Base-by-base conservation (phyloP, 1,140 invertebrate genomes). In the Hycleus cichorii region DNA sequence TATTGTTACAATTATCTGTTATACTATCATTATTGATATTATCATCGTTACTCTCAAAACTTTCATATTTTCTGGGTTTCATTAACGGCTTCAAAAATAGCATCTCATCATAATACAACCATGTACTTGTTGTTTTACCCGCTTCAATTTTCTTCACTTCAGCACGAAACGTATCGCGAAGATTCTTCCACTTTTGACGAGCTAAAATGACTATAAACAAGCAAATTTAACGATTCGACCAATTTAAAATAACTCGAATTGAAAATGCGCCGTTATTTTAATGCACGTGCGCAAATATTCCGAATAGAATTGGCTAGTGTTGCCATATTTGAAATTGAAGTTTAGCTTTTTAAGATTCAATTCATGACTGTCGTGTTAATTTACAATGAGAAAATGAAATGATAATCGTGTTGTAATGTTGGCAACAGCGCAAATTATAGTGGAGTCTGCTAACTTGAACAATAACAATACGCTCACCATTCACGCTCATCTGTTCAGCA, bases 131-230 rank as follows among this genome's bases (percentile, higher is more conserved):
- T 24, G 49, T 11, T 10, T 53, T 25, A 18, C 32, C 10, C 5
- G 40, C 38, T 3, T 47, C 46, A 3, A 26, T 57, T 40, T 78
- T 78, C 47, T 75, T 78, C 24, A 78, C 49, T 45, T 78, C 77
- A 3, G 71, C 73, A 8, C 76, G 71, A 47, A 77, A 78, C 0
- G 77, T 78, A 44, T 78, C 77, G 46, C 72, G 64, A 4, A 76
- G 63, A 51, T 72, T 75, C 66, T 76, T 80, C 78, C 73, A 79
- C 66, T 75, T 80, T 27, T 74, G 68, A 59, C 76, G 76, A 9
- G 53, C 52, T 57, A 49, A 49, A n/a, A 39, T 44, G 11, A 42
- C 38, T 47, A 44, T 56, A 45, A 42, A 32, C 32, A 32, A 32
- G 4, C 32, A 7, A 4, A 32, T 32, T 32, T 32, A 32, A 32